phyloP scores from a whole-genome alignment of 1,140 invertebrate genomes.

The Atopsyche davidsoni region DNA sequence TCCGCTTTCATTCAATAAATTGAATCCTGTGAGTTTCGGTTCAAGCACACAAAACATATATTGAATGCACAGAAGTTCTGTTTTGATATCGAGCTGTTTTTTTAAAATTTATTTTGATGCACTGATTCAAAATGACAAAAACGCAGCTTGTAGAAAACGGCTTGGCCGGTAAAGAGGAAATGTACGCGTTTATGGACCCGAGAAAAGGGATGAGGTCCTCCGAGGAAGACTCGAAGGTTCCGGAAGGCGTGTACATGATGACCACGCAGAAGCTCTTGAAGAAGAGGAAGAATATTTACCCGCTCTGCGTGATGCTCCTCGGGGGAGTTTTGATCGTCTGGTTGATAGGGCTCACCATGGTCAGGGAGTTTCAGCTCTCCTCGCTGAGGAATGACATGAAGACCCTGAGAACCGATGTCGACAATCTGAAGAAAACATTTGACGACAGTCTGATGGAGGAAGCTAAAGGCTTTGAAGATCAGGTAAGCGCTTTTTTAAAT shows the following conservation, averaged over 20 bases:
- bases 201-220: not conserved
- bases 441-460: slow-evolving; percentile 13
- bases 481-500: slow-evolving; percentile 15
- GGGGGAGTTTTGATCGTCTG: slow-evolving; percentile 2
- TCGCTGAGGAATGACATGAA: slow-evolving; percentile 4
- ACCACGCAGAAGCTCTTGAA: slow-evolving; percentile 9
- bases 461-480: slow-evolving; percentile 15
- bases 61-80: too few relatives aligned
- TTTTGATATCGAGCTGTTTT: too few relatives aligned
- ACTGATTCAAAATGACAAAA: slow-evolving; percentile 16
- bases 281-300: slow-evolving; percentile 13
- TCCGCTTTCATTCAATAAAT: too few relatives aligned
- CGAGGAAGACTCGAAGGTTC: not conserved
- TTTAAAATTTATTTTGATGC: too few relatives aligned
- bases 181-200: slow-evolving; percentile 11
- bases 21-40: too few relatives aligned
- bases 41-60: too few relatives aligned
- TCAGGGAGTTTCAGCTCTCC: slow-evolving; percentile 15
- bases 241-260: slow-evolving; percentile 3
- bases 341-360: slow-evolving; percentile 13
- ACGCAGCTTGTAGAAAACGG: slow-evolving; percentile 6
- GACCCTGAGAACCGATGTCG: not conserved
- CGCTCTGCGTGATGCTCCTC: slow-evolving; percentile 5
- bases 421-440: slow-evolving; percentile 5
- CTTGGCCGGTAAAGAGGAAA: slow-evolving; percentile 12